Base-by-base conservation (phyloP, 2,797 vertebrate species). In the Chaetophractus vellerosus region DNA sequence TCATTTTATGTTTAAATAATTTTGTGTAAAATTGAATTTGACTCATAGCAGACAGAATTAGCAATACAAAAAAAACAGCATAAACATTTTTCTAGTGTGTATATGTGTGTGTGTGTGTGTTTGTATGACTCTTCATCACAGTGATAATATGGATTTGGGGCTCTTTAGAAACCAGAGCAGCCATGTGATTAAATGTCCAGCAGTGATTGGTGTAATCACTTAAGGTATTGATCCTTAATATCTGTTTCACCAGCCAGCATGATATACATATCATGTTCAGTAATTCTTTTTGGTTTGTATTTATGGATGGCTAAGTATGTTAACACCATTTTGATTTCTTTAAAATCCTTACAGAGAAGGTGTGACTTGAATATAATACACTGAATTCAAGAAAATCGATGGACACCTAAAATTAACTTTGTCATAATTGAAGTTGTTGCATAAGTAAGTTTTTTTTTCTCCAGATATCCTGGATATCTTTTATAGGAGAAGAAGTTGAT, bases 11-110 rank as follows among this genome's bases (percentile, higher is more conserved):
- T 71, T 94, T 64, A 88, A 36, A 79, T 74, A 79, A 61, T 91
- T 87, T 81, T 82, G 33, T 95, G 55, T 41, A 55, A 57, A 90
- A 79, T 45, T 74, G 57, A 91, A 86, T 78, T 92, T 90, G 59
- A 93, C 38, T 38, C 38, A 38, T 57, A 91, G 23, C 41, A 86
- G 75, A 88, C 50, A 14, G 38, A 63, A 83, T 76, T 11, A 85
- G 6, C 24, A 45, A 83, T 18, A 69, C 45, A 18, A 86, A 90
- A 83, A 28, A 4, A 38, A 38, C 38, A 38, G 38, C 38, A 38
- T 79, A 50, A 26, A 45, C 45, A 45, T 9, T 45, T 45, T 9
- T 45, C 45, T 45, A 45, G 45, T 45, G 45, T 45, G 45, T 45
- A 10, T 45, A 10, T 45, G 45, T 10, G 45, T 10, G 45, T 9